Evolutionary conservation across 2,888 invertebrate genomes (phyloP), one percentile per base, ranked within the genome.

Genomic region (Drosophila histrio): DNA sequence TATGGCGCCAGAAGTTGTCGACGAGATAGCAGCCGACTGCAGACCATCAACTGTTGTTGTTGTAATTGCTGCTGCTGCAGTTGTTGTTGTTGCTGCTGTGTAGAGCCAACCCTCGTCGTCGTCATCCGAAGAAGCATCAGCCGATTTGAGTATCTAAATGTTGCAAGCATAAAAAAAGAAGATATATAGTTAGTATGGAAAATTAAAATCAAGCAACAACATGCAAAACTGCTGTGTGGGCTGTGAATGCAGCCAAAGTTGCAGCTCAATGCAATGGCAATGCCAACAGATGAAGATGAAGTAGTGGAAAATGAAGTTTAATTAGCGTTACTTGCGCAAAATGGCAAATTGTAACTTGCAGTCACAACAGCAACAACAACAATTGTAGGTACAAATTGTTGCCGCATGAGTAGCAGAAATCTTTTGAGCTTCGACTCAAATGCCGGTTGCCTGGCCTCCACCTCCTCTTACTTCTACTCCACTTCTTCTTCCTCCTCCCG

Each of bases 61-160:
- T 24, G 46, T n/a, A 61, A 70, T 11, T 63, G 66, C 6, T 61
- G 61, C 2, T 62, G 50, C 15, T 21, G 15, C 9, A 62, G 68
- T 5, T 56, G 64, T 22, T 70, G 74, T 11, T 61, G 76, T 61
- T 60, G 72, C 65, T 58, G 88, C 89, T 41, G 89, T 89, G 70
- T 91, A 92, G 38, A 91, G 82, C 92, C 92, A 92, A 77, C 91
- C 91, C 72, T 94, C 94, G 77, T 89, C 91, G 77, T 94, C 91
- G 78, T 94, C 94, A 87, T 94, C 94, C 43, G 94, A 94, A 52
- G 94, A 94, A 87, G 94, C 94, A 73, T 92, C 93, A 77, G 92
- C 91, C 65, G 92, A 92, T 87, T 92, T 92, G 49, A 91, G 88
- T 82, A 90, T 85, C 91, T 91, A 56, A 28, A 57, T 19, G 44